Conservation (phyloP, 2,888 invertebrate genomes). For the Rhimphoctona megacephalus region DNA sequence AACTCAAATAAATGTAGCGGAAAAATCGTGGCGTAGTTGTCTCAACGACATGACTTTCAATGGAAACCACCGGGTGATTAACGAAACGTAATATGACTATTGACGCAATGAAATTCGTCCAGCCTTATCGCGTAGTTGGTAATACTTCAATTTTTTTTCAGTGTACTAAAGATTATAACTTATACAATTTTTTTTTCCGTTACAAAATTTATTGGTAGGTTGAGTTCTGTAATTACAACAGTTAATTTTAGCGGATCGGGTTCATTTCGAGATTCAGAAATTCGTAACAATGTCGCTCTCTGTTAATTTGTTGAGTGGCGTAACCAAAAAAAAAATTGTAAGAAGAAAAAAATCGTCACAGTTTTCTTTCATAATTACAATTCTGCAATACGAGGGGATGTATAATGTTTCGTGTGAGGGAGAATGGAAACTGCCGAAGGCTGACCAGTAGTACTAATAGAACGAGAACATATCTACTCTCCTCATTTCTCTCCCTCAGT, state of each 20-base stretch:
- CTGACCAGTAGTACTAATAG: conserved; percentile 33
- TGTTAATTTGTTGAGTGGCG: conserved; percentile 29
- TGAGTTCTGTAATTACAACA: neutral
- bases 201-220: neutral
- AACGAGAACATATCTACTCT: conserved; percentile 19
- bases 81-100: too few species aligned
- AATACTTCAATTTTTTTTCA: too few species aligned
- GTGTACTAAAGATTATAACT: too few species aligned
- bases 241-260: conserved; percentile 14
- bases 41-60: too few species aligned
- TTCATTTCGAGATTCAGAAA: conserved; percentile 25
- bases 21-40: too few species aligned
- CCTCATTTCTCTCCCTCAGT: conserved; percentile 50
- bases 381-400: conserved; percentile 24
- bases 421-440: conserved; percentile 53
- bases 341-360: conserved; percentile 6
- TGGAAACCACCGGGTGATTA: too few species aligned
- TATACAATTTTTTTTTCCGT: neutral
- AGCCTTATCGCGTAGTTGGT: too few species aligned
- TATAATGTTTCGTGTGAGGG: conserved; percentile 33
- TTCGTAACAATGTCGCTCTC: conserved; percentile 25
- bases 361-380: conserved; percentile 33
- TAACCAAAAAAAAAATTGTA: neutral
- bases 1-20: too few species aligned
- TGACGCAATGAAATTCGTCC: too few species aligned